Conservation (phyloP, 2,797 vertebrate species). For the Onychomys leucogaster region DNA sequence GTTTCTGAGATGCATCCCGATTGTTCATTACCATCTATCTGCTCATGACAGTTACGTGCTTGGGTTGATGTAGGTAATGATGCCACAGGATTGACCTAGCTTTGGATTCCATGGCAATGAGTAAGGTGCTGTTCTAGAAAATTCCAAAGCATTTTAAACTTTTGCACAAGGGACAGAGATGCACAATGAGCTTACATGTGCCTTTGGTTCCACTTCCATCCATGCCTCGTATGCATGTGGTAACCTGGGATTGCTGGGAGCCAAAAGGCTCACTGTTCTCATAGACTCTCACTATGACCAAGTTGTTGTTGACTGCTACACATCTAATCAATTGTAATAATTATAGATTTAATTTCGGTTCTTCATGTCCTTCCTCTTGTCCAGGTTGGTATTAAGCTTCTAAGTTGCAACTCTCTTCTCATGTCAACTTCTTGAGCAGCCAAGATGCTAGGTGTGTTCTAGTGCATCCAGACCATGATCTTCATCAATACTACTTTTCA, state of each 20-base stretch:
- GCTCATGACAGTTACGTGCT: neutral
- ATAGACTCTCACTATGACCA: too few relatives aligned
- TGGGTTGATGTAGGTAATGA: neutral
- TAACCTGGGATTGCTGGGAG: neutral
- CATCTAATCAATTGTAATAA: neutral
- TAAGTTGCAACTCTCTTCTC: fast-evolving
- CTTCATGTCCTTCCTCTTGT: too few relatives aligned
- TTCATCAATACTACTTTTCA: neutral
- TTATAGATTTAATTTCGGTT: neutral
- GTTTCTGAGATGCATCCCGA: neutral
- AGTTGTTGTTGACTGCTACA: neutral
- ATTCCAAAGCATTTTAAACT: neutral
- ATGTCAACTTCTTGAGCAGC: neutral
- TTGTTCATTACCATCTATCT: neutral
- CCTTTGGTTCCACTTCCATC: neutral
- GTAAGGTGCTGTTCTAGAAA: neutral
- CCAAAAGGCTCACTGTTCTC: neutral
- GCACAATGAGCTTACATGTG: neutral
- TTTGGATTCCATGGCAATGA: neutral
- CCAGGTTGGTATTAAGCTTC: neutral
- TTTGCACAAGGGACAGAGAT: neutral
- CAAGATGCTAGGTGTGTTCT: too few relatives aligned
- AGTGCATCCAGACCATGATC: neutral
- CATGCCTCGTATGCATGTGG: neutral
- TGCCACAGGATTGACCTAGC: neutral